Percentiles rank a stretch among this genome's conserved stretches.
These are phyloP conservation scores for Oryctolagus cuniculus DNA, from an alignment of 2,113 vertebrate species.

Conservation along the genomic window mOryCun1.1 NC_091437.1:12722001-12722500, in stretches of 20 bases:
- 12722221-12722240: not conserved
- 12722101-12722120: not conserved
- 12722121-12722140: not conserved
- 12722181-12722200: not conserved
- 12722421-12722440: slow-evolving; percentile 43
- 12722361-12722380: not conserved
- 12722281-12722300: not conserved
- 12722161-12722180: not conserved
- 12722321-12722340: not conserved
- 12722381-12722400: not conserved
- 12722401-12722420: not conserved
- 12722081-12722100: not conserved
- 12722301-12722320: not conserved
- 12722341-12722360: not conserved
- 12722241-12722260: not conserved
- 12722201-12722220: not conserved
- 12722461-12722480: not conserved
- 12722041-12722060: not conserved
- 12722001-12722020: not conserved
- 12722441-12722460: not conserved
- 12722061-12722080: not conserved
- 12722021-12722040: not conserved
- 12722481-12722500: slow-evolving; percentile 55
- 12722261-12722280: not conserved
- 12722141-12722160: not conserved